Conservation (phyloP, 2,113 vertebrate species). For the Charina bottae region DNA sequence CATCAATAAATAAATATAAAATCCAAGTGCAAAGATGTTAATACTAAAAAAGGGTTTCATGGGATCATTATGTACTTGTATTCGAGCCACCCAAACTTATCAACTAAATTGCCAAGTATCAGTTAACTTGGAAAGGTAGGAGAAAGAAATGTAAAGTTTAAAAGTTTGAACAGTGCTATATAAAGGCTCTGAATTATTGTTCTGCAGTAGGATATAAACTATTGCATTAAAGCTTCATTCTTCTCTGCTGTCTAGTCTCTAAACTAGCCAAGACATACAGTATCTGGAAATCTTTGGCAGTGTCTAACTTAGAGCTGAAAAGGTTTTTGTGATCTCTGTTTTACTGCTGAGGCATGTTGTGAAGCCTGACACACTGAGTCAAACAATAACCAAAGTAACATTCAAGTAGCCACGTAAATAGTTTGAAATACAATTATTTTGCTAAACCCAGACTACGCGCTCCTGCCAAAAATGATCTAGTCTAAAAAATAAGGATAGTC, state of each 20-base stretch:
- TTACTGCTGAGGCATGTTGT: not conserved
- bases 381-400: constrained; percentile 56
- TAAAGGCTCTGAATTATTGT: not conserved
- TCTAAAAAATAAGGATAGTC: constrained; percentile 51
- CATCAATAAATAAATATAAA: too few relatives aligned
- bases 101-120: not conserved
- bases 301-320: not conserved
- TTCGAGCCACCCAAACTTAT: not conserved
- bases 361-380: not conserved
- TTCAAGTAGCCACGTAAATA: constrained; percentile 66
- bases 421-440: constrained; percentile 27
- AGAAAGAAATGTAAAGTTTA: not conserved
- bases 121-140: not conserved
- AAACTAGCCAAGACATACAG: not conserved
- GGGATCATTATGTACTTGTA: not conserved
- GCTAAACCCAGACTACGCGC: constrained; percentile 30
- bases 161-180: not conserved
- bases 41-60: too few relatives aligned
- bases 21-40: too few relatives aligned
- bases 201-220: not conserved
- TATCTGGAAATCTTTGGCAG: too few relatives aligned
- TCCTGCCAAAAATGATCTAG: constrained; percentile 50
- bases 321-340: not conserved
- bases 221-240: not conserved
- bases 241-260: not conserved